Base-by-base conservation (phyloP, 2,888 invertebrate genomes). In the Synergus umbraculus region DNA sequence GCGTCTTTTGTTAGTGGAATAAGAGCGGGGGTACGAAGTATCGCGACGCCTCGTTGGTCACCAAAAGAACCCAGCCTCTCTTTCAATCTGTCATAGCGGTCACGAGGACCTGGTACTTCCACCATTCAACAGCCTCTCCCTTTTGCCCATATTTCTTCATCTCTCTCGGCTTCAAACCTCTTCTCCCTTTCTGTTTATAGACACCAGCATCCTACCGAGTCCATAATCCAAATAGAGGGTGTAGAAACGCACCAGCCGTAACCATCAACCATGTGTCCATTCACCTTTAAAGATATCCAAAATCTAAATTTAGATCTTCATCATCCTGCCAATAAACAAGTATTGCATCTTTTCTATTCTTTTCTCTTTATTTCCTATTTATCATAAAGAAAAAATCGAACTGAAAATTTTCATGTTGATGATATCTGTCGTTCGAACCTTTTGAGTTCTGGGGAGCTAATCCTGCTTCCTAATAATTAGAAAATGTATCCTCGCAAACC, bases 171-270 rank as follows among this genome's bases (percentile, higher is more conserved):
- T 78, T 58, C 67, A 73, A 78, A 67, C 83, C 83, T 84, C 86
- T 83, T 84, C 82, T 83, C 83, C 86, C 83, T 81, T 83, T 86
- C 86, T 90, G 89, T 90, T 89, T 89, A 89, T 89, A 88, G 89
- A 88, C 89, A 87, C 86, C 86, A 79, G 83, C 85, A 85, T 86
- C 83, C 85, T 87, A 83, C 83, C 85, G 85, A 87, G 88, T 86
- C 86, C 86, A 88, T 90, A 89, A 90, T 90, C 87, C 90, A 91
- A 91, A 90, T 88, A 91, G 89, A 89, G 91, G 90, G 90, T 90
- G 83, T 84, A 83, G 86, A 76, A 83, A 85, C 85, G 87, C 90
- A 88, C 85, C 86, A 83, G 87, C 89, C 89, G 89, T 90, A 90
- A 91, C 91, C 89, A 88, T 86, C 81, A 81, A 84, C 91, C 91